Base-by-base conservation (phyloP, 1,140 invertebrate genomes). In the Calosoma granatense region DNA sequence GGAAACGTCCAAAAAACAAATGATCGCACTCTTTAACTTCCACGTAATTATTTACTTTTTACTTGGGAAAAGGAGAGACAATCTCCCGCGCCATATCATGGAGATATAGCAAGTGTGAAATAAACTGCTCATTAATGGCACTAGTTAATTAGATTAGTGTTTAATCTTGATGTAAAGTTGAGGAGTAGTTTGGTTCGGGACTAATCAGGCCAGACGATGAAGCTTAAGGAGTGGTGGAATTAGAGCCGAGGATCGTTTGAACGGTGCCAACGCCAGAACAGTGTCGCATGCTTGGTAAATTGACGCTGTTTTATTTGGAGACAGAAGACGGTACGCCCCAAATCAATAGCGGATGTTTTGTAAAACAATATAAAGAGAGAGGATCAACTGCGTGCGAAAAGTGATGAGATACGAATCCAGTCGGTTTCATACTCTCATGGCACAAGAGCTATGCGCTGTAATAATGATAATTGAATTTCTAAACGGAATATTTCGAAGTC, bases 1-100 rank as follows among this genome's bases (percentile, higher is more conserved):
- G 57, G 53, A 58, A 26, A 58, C 36, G 57, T 58, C 57, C 53
- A 23, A 58, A 58, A 58, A 58, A 58, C 53, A 58, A 58, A 58
- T 58, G 57, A 58, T 58, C 54, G 20, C 41, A 47, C 41, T 47
- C 41, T 47, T 47, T 47, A 47, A 47, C 41, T 17, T 47, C 41
- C 41, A 17, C 41, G 41, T 47, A 47, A 47, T 47, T 47, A 47
- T 12, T 47, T 47, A 12, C 17, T 47, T 47, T 47, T 47, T 47
- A 30, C 6, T 30, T 6, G 26, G 26, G 6, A 30, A 30, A n/a
- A n/a, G n/a, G n/a, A n/a, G 26, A 14, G 26, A 30, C 26, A 30
- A 30, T 30, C 14, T n/a, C 26, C n/a, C n/a, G n/a, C n/a, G n/a
- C n/a, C n/a, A n/a, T 30, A 30, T 4, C 14, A 14, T 6, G 26